Conservation (phyloP, 2,888 invertebrate species). For the Dioctria rufipes region DNA sequence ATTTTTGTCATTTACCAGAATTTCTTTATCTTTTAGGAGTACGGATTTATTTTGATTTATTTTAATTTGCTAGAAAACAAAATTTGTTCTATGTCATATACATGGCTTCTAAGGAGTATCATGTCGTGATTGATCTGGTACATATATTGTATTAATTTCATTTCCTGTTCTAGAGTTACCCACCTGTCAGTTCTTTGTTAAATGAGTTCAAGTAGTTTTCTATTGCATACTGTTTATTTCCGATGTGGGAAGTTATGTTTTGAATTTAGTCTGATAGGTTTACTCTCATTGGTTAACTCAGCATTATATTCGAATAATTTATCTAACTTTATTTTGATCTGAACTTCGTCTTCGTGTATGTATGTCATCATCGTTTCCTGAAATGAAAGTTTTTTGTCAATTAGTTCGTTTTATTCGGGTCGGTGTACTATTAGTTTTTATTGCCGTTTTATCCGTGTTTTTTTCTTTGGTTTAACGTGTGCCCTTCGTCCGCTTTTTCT, state of each 20-base stretch:
- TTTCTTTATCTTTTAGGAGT: not conserved
- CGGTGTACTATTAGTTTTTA: not conserved
- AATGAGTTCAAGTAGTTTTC: not conserved
- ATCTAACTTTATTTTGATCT: conserved; percentile 13
- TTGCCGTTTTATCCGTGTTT: not conserved
- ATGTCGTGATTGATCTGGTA: conserved; percentile 31
- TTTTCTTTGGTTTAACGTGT: conserved; percentile 4
- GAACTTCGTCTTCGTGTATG: conserved; percentile 4
- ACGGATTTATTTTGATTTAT: conserved; percentile 3
- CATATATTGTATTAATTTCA: not conserved
- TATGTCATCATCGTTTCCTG: not conserved
- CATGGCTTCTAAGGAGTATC: not conserved
- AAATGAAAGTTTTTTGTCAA: not conserved
- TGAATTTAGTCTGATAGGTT: conserved; percentile 13
- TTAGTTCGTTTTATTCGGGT: conserved; percentile 1
- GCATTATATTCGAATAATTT: not conserved
- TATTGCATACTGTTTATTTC: not conserved
- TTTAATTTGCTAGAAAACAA: no score
- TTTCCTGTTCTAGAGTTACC: conserved; percentile 6
- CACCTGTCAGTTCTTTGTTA: no score
- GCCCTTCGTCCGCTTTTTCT: not conserved
- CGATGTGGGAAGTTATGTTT: conserved; percentile 29
- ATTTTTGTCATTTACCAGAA: conserved; percentile 1
- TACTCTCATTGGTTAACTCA: conserved; percentile 4
- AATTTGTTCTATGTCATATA: no score